A percentile compares a stretch with the other conserved stretches of the same genome.
Evolutionary conservation across 2,113 vertebrate genomes (phyloP).

Genomic region (Tympanuchus pallidicinctus): DNA sequence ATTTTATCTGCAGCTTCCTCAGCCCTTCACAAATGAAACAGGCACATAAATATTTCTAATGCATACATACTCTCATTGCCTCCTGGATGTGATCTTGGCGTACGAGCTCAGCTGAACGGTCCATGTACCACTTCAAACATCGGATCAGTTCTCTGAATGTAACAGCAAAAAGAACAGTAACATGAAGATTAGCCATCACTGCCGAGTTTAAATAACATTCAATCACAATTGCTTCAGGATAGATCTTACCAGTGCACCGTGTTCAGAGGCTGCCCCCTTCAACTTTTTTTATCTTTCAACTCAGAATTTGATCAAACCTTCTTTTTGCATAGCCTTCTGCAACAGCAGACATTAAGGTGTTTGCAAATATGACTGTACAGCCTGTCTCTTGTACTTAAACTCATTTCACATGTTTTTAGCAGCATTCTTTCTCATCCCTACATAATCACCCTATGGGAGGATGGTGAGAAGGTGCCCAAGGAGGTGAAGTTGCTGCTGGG

Average conservation of each 20-base stretch:
- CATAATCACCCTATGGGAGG: neutral
- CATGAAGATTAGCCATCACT: neutral
- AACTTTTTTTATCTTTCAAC: neutral
- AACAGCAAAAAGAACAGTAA: neutral
- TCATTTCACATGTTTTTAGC: neutral
- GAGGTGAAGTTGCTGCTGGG: too few relatives aligned
- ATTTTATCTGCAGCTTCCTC: neutral
- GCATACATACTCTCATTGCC: conserved; percentile 90
- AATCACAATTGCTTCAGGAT: neutral
- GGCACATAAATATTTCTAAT: fast-evolving
- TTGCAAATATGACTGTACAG: neutral
- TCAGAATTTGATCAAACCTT: neutral
- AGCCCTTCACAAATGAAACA: neutral
- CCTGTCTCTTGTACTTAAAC: neutral
- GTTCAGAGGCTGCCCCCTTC: neutral
- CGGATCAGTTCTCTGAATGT: conserved; percentile 91
- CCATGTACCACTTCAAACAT: conserved; percentile 98
- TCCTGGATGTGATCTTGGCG: conserved; percentile 98
- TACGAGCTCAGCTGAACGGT: conserved; percentile 93
- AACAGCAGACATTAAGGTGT: neutral
- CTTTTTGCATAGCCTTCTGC: neutral
- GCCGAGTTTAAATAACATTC: neutral
- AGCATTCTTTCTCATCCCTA: neutral
- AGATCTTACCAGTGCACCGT: fast-evolving
- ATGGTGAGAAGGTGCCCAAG: too few relatives aligned